Base-by-base conservation (phyloP, 2,888 invertebrate species). In the Limnephilus lunatus region DNA sequence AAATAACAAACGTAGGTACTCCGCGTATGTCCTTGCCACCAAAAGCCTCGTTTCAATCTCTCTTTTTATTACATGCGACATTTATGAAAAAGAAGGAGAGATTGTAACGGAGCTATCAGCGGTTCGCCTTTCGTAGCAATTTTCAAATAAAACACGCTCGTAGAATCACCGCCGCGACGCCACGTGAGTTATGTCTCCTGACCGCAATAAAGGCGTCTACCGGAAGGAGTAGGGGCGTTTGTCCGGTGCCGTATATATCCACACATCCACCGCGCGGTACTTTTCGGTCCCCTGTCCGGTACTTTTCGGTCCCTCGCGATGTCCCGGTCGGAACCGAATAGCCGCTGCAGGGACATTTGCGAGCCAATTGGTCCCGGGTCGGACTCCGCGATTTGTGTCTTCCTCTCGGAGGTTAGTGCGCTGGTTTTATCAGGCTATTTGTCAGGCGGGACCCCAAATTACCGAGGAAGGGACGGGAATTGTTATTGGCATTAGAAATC, bases 171-270 rank as follows among this genome's bases (percentile, higher is more conserved):
- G 90, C 81, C 90, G 88, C 91, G 92, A 86, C 92, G 91, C 91
- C 89, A 85, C 39, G 86, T 93, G 92, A 93, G 90, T 93, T 92
- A 93, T 93, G 92, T 90, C 90, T 92, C 87, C 87, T 92, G 93
- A 92, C 92, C 92, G 93, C 92, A 93, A 93, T 93, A 93, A 93
- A 93, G 92, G 92, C 91, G 91, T 90, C 92, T 91, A 90, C 93
- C 92, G 93, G 92, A 93, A 92, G 91, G 80, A 31, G 88, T 25
- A 80, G 32, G 88, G 88, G 88, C 88, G 80, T 80, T 89, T 80
- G 88, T 89, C 88, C 88, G 31, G 68, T 87, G 15, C 68, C 68
- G n/a, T 68, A 68, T 68, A 68, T 68, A 68, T 68, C 68, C 68
- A n/a, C 68, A 68, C 25, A 68, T 68, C 68, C 68, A 25, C 68